Evolutionary conservation across 2,888 invertebrate genomes (phyloP), one percentile per base, ranked within the genome.

Genomic region (Kuschelorhynchus macadamiae): DNA sequence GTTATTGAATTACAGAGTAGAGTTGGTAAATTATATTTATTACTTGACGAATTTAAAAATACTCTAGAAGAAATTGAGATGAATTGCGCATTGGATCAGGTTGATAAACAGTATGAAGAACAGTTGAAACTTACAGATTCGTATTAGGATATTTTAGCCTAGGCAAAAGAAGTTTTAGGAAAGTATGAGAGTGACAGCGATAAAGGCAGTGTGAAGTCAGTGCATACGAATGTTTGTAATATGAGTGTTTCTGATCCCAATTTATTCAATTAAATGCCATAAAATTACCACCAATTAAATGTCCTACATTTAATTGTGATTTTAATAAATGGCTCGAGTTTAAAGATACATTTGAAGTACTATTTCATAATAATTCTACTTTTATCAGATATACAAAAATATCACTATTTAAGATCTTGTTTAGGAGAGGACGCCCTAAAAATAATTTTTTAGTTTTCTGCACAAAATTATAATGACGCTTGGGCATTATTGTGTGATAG

Each of bases 371-470:
- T 39, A 39, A 39, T 39, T 30, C 33, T n/a, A 9, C 14, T n/a
- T n/a, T 36, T 59, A 33, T 47, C 59, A 4, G 47, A 59, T 1
- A 47, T 59, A 32, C 59, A 59, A 59, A 59, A 59, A 59, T 59
- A 20, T 59, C 33, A 59, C 8, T 59, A 59, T 59, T 59, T 59
- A 16, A 18, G 57, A n/a, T n/a, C n/a, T n/a, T n/a, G n/a, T n/a
- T n/a, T n/a, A n/a, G n/a, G n/a, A n/a, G n/a, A n/a, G n/a, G 11
- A 16, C 44, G 25, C 30, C 32, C 33, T n/a, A 47, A 47, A 0
- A n/a, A 33, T 12, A 59, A 20, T 47, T 33, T 47, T 4, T 1
- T 32, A 59, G 12, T 33, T 59, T 32, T 12, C 32, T 4, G 59
- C 59, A 1, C 20, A 47, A 7, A 59, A 53, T 18, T 39, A 53